A percentile compares a stretch with the other conserved stretches of the same genome.
Conservation (phyloP, 2,888 invertebrate genomes). For the Girardia tigrina region DNA sequence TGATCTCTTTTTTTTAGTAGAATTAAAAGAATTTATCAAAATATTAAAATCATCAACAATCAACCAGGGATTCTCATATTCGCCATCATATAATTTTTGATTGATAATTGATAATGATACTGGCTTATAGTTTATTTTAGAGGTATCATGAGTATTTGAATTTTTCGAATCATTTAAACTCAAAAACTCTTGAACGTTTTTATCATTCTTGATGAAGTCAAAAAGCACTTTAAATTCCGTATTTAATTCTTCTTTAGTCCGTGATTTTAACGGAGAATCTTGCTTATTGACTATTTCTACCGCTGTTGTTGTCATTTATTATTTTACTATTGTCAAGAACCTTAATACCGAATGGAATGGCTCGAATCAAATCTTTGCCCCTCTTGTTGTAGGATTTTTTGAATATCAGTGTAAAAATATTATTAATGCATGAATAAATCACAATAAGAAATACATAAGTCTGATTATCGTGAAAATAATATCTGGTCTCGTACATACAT, state of each 20-base stretch:
- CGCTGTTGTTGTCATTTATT: no score
- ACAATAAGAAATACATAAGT: no score
- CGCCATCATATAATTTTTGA: conserved; percentile 75
- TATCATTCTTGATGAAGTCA: conserved; percentile 34
- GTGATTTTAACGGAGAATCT: not conserved
- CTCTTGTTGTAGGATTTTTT: no score
- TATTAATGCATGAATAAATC: no score
- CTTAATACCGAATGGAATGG: no score
- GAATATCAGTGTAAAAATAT: no score
- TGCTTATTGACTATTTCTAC: not conserved
- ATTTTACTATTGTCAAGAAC: no score
- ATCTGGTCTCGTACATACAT: no score
- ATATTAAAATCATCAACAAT: conserved; percentile 98
- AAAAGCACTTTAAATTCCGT: conserved; percentile 35
- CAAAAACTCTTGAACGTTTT: conserved; percentile 62
- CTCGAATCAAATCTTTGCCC: no score
- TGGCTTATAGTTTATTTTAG: conserved; percentile 82
- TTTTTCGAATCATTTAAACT: conserved; percentile 82
- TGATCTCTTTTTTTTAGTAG: conserved; percentile 92
- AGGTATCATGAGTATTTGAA: conserved; percentile 65
- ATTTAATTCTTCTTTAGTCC: conserved; percentile 37
- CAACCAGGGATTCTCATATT: conserved; percentile 93
- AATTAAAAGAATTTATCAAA: conserved; percentile 99
- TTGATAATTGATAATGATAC: conserved; percentile 93
- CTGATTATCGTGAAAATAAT: no score